Evolutionary conservation across 2,113 vertebrate genomes (phyloP).

Genomic region (Alligator sinensis): DNA sequence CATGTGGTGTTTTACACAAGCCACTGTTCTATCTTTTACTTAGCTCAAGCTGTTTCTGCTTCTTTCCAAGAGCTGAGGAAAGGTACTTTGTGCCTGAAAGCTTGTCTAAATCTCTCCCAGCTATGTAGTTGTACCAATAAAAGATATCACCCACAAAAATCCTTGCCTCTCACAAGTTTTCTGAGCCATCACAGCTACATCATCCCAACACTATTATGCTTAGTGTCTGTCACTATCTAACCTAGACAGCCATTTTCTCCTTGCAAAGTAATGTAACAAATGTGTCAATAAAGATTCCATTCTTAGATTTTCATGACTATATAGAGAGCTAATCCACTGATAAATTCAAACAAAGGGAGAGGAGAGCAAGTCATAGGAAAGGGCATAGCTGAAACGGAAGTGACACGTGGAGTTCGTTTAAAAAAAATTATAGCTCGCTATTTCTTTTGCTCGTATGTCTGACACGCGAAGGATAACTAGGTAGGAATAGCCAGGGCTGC

Average conservation of each 20-base stretch:
- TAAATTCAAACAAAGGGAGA: not conserved
- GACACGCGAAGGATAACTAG: not conserved
- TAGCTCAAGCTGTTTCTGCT: too few species aligned
- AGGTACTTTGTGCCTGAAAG: too few species aligned
- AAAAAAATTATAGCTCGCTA: not conserved
- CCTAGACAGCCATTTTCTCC: slow-evolving; percentile 8
- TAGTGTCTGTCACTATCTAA: slow-evolving; percentile 13
- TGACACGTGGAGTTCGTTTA: not conserved
- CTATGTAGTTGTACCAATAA: too few species aligned
- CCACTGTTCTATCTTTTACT: too few species aligned
- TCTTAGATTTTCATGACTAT: not conserved
- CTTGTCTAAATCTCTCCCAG: too few species aligned
- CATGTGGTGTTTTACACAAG: too few species aligned
- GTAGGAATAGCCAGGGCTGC: not conserved
- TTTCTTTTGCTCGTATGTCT: not conserved
- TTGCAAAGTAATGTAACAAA: not conserved
- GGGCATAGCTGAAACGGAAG: not conserved
- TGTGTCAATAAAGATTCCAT: not conserved
- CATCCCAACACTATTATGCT: not conserved
- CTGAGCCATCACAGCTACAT: too few species aligned
- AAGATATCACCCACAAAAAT: too few species aligned
- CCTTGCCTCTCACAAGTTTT: too few species aligned
- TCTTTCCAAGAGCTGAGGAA: too few species aligned
- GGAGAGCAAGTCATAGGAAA: not conserved
- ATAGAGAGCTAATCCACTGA: slow-evolving; percentile 15